Evolutionary conservation across 2,797 vertebrate genomes (phyloP), one percentile per base, ranked within the genome.

Genomic region (Schizothorax lantsangensis): DNA sequence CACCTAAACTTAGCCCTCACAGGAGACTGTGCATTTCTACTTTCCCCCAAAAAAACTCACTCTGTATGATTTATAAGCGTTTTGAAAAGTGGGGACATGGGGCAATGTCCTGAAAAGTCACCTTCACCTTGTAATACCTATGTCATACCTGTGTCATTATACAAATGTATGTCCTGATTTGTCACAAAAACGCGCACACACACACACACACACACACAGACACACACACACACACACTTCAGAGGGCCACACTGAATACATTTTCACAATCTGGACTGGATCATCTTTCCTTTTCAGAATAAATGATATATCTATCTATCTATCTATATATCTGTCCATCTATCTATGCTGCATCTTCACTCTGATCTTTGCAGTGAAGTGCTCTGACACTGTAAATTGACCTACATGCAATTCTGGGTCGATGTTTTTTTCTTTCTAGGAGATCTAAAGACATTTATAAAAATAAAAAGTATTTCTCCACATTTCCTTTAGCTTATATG

Each of bases 261-360:
- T 87, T 87, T 82, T 79, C n/a, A 88, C 88, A 79, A 85, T 91
- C 86, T 91, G 90, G 90, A 86, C 85, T 80, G 81, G 86, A 82
- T 91, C 89, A 64, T 64, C 40, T 33, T 59, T 47, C 62, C 40
- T 64, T 43, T 52, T 6, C 17, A 36, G n/a, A 3, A 1, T 79
- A 30, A 62, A 62, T 49, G 0, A 17, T 52, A 30, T 15, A 9
- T 15, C 30, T 30, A 43, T 40, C 59, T 17, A 40, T 64, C 75
- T 26, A 40, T 64, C 75, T 10, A 23, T 23, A 17, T 77, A 59
- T 21, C 30, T 26, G 23, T 71, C 59, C 26, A 43, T 80, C 77
- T 5, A 23, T 38, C 17, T 57, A 62, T 47, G 6, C 21, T 11
- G 26, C 19, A 79, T 62, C 21, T 59, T 72, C 40, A 26, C 84